Percentiles rank a stretch among this genome's conserved stretches.
phyloP scores from a whole-genome alignment of 2,113 vertebrate species.

The Pogona vitticeps region DNA sequence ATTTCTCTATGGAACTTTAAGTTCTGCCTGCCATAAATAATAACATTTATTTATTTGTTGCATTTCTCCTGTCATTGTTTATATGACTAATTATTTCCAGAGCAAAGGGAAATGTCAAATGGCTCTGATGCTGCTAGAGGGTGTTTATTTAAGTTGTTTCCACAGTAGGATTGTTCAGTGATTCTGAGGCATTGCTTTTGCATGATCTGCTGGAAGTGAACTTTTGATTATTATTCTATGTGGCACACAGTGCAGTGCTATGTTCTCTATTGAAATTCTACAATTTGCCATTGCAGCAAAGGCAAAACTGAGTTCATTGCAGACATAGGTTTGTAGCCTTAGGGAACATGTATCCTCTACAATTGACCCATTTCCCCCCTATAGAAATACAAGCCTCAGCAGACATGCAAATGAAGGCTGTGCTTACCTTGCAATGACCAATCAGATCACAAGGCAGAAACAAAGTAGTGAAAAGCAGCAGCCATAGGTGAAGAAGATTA shows the following conservation, averaged over 20 bases:
- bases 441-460: no score
- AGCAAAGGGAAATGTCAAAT: not conserved
- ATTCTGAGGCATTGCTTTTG: not conserved
- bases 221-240: not conserved
- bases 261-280: not conserved
- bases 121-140: not conserved
- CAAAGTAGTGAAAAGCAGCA: no score
- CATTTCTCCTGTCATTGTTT: not conserved
- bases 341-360: no score
- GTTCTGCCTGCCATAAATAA: not conserved
- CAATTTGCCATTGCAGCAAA: not conserved
- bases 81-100: not conserved
- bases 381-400: no score
- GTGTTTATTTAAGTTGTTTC: not conserved
- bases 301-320: no score
- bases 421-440: no score
- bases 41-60: not conserved
- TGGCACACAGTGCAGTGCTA: not conserved
- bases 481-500: no score
- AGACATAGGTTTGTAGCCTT: no score
- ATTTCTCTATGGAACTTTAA: not conserved
- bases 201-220: not conserved
- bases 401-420: no score
- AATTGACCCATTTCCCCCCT: no score
- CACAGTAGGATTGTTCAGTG: not conserved